These are phyloP conservation scores for Perodicticus potto DNA, from an alignment of 2,797 vertebrate genomes.

Conservation along the genomic window DNA sequence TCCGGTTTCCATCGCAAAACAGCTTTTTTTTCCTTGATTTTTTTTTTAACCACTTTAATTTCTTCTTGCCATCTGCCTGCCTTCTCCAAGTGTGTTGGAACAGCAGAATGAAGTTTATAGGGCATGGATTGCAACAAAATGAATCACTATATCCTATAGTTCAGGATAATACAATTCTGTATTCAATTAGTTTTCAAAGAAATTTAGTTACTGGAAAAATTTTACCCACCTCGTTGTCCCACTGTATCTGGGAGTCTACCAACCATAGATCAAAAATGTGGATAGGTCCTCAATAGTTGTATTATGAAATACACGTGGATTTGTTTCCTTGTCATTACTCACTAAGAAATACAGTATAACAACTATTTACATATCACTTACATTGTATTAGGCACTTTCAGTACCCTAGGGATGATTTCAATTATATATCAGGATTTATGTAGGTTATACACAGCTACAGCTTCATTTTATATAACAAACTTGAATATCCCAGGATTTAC, in stretches of 20 bases:
- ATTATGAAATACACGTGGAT: background rate
- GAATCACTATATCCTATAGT: background rate
- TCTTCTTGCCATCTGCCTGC: background rate
- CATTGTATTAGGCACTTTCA: background rate
- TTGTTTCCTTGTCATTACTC: background rate
- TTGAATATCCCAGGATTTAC: background rate
- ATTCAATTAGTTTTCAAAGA: slow-evolving; percentile 44
- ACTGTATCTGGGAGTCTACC: background rate
- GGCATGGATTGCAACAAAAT: background rate
- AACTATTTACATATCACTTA: background rate
- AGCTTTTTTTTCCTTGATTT: background rate
- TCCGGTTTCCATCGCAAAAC: background rate
- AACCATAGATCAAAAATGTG: background rate
- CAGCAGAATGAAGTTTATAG: background rate
- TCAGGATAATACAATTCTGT: background rate
- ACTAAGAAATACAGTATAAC: background rate
- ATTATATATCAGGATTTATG: background rate
- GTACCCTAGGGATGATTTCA: background rate
- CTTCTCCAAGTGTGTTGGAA: background rate
- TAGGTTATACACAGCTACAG: background rate
- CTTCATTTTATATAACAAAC: background rate
- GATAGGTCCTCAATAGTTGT: background rate
- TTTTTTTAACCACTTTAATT: background rate
- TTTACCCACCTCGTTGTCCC: background rate
- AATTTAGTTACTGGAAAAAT: background rate